phyloP scores from a whole-genome alignment of 2,113 vertebrate species.

The Elaphurus davidianus region DNA sequence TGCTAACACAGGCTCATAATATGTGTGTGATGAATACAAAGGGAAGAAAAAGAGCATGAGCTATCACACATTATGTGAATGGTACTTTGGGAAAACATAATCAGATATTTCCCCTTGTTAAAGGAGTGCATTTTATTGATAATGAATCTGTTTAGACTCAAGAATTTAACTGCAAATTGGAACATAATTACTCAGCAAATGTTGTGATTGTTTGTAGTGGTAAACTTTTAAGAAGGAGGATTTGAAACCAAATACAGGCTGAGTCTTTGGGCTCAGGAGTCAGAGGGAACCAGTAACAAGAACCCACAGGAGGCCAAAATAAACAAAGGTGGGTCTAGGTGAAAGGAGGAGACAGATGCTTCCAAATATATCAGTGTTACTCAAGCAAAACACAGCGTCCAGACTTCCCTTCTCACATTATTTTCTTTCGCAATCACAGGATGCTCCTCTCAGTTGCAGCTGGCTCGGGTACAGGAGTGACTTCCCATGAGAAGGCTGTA shows the following conservation, averaged over 20 bases:
- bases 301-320: background rate
- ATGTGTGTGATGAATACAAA: background rate
- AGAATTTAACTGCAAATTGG: background rate
- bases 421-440: constrained; percentile 55
- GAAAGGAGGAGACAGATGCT: constrained; percentile 62
- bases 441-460: constrained; percentile 67
- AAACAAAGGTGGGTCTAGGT: constrained; percentile 59
- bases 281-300: background rate
- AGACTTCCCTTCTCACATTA: background rate
- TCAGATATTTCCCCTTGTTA: background rate
- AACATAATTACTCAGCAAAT: background rate
- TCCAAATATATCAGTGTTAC: constrained; percentile 66
- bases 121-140: background rate
- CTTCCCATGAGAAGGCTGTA: background rate
- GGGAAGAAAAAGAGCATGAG: background rate
- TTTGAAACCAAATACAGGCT: background rate
- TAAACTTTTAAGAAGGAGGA: background rate
- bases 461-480: constrained; percentile 57
- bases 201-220: background rate
- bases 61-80: background rate
- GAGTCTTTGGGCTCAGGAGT: background rate
- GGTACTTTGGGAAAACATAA: background rate
- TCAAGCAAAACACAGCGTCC: constrained; percentile 18
- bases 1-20: background rate
- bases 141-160: background rate